Conservation (phyloP, 2,113 vertebrate genomes). For the Mesitornis unicolor region DNA sequence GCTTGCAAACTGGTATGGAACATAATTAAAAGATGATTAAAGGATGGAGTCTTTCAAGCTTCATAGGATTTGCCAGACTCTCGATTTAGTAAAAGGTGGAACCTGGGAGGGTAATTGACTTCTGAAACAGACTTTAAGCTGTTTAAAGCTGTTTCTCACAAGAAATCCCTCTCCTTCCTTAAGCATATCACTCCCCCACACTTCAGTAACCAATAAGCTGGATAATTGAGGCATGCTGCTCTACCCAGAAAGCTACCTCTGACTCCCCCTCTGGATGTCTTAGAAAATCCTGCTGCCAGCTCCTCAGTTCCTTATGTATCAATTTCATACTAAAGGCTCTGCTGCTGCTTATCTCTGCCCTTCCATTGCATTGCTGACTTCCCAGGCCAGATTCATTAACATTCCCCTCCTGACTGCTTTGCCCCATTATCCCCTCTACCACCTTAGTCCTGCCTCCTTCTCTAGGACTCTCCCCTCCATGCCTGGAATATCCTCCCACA, state of each 20-base stretch:
- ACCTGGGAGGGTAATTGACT: background rate
- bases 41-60: slow-evolving; percentile 19
- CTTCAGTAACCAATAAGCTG: background rate
- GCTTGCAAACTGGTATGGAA: background rate
- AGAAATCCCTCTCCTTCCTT: background rate
- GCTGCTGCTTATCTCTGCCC: background rate
- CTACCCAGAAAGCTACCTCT: background rate
- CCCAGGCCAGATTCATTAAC: background rate
- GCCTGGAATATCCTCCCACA: background rate
- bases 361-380: background rate
- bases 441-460: background rate
- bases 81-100: slow-evolving; percentile 18
- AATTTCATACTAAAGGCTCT: background rate
- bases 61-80: slow-evolving; percentile 11
- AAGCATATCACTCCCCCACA: background rate
- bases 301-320: background rate
- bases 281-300: background rate
- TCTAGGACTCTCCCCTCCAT: background rate
- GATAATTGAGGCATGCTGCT: background rate
- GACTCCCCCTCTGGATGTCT: background rate
- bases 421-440: background rate
- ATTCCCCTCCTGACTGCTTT: background rate
- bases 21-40: slow-evolving; percentile 52
- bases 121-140: background rate
- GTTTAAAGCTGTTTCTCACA: background rate